Evolutionary conservation across 2,888 invertebrate species (phyloP).

Genomic region (Drosophila formosana): DNA sequence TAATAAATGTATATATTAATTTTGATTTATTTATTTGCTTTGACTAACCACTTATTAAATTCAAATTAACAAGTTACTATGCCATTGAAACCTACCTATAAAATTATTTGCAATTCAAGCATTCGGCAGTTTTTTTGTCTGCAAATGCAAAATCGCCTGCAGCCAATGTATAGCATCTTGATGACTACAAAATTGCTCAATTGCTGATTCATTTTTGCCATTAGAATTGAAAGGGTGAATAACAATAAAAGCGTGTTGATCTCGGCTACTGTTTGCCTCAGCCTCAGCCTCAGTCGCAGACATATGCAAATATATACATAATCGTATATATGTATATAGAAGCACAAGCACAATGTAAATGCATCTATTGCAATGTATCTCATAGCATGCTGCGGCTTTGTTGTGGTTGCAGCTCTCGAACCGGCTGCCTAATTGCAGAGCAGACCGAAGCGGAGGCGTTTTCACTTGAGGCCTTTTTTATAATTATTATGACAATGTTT

Average conservation of each 20-base stretch:
- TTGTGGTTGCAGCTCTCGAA: constrained; percentile 21
- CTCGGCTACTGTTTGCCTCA: constrained; percentile 42
- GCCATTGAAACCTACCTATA: too few species aligned
- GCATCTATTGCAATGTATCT: constrained; percentile 43
- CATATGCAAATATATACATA: not conserved
- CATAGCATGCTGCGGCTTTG: constrained; percentile 19
- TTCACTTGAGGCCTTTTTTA: constrained; percentile 56
- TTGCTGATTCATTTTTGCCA: constrained; percentile 28
- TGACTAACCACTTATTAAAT: too few species aligned
- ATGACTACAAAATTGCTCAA: constrained; percentile 9
- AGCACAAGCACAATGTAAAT: not conserved
- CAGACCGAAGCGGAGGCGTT: constrained; percentile 64
- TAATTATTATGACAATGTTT: constrained; percentile 81
- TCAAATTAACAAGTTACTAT: too few species aligned
- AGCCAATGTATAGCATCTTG: constrained; percentile 2
- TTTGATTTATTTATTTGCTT: too few species aligned
- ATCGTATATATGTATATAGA: not conserved
- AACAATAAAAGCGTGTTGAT: constrained; percentile 18
- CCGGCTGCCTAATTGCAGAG: constrained; percentile 58
- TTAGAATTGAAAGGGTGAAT: constrained; percentile 15
- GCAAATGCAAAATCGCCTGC: not conserved
- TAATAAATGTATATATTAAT: too few species aligned
- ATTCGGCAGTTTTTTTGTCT: not conserved
- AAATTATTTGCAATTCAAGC: not conserved
- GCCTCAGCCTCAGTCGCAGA: not conserved